Evolutionary conservation across 2,888 invertebrate species (phyloP), one percentile per base, ranked within the genome.

Genomic region (Microplitis deprimator): DNA sequence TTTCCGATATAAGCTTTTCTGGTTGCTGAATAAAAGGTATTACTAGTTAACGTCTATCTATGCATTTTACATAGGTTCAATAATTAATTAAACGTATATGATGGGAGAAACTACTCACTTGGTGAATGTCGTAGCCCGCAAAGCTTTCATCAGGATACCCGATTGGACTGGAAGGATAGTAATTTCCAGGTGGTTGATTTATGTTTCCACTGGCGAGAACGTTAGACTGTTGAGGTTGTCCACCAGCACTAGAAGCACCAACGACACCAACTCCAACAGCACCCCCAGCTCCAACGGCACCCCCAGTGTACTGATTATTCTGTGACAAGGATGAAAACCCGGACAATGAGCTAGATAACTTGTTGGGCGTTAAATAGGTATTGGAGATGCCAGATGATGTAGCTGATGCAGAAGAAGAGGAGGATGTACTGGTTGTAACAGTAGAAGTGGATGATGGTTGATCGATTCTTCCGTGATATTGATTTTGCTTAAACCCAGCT

Each of bases 401-500:
- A 68, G 76, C 17, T 50, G 72, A 72, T 20, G 59, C 20, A 38
- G 73, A 62, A 40, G 50, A 50, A 50, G 50, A 13, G 13, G 50
- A 50, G 5, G 50, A 50, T 13, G 50, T 13, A 50, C 10, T 13
- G 13, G 50, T 13, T 13, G 50, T 29, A 29, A 29, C 29, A 29
- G 29, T 29, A 29, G 29, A 29, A 50, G 50, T 50, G 13, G 13
- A 50, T 50, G 50, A 50, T 50, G 68, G 73, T 59, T 77, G 77
- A 64, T 73, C 39, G 61, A 72, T 64, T 39, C 39, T 50, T 62
- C 41, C 62, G 60, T 41, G 13, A 72, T 75, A 76, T 77, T 77
- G 73, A 64, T 76, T 77, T 29, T 80, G 79, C 61, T 79, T 90
- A 88, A 79, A 90, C 1, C 8, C 50, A 8, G 13, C 50, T 13